These are phyloP conservation scores for Epiblema foenella DNA, from an alignment of 2,888 invertebrate genomes.

Conservation along the genomic window DNA sequence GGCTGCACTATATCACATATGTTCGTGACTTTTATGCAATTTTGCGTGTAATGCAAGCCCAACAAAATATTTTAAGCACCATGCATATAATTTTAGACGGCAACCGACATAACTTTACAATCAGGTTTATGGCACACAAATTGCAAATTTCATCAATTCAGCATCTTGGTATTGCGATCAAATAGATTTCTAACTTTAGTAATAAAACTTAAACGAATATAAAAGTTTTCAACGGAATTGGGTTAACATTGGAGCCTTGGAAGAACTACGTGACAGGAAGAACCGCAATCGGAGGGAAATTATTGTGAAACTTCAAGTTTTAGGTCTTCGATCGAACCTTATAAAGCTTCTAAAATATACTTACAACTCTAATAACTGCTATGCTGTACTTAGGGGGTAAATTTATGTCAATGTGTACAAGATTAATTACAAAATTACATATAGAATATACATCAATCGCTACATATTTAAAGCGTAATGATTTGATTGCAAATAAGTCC, in stretches of 20 bases:
- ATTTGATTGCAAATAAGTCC: constrained; percentile 7
- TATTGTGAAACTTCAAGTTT: constrained; percentile 32
- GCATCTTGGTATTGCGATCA: constrained; percentile 11
- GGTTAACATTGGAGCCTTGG: constrained; percentile 30
- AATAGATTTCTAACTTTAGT: constrained; percentile 32
- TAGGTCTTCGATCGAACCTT: constrained; percentile 23
- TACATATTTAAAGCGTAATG: not conserved
- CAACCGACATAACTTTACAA: not conserved
- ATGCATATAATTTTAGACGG: not conserved
- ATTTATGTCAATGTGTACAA: not conserved
- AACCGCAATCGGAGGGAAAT: constrained; percentile 32
- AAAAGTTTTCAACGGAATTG: constrained; percentile 38
- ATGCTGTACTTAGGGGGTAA: not conserved
- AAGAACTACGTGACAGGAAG: constrained; percentile 42
- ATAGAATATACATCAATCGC: not conserved
- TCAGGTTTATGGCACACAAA: not conserved
- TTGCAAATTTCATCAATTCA: constrained; percentile 8
- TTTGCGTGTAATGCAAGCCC: not conserved
- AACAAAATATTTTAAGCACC: not conserved
- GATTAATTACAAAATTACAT: not conserved
- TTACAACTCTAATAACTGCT: not conserved
- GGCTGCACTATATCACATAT: constrained; percentile 1
- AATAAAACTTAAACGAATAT: constrained; percentile 41
- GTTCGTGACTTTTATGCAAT: not conserved
- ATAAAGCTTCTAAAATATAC: constrained; percentile 9